phyloP scores from a whole-genome alignment of 2,888 invertebrate species.

The Pomacea canaliculata region DNA sequence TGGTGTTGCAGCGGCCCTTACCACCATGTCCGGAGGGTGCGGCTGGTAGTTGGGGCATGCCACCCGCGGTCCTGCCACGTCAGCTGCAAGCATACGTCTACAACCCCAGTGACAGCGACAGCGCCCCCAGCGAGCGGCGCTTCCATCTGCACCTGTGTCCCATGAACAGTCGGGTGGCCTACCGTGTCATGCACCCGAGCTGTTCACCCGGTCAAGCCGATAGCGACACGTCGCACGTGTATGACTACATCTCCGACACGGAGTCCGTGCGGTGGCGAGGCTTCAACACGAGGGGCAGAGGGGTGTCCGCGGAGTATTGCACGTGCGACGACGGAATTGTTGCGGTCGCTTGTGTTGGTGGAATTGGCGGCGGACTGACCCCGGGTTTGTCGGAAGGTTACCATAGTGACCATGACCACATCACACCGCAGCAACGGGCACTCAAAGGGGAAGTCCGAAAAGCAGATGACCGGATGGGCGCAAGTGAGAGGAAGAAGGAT shows the following conservation, averaged over 20 bases:
- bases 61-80: background rate
- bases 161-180: conserved; percentile 17
- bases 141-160: conserved; percentile 24
- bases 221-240: conserved; percentile 15
- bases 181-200: conserved; percentile 12
- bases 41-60: background rate
- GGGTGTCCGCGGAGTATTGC: background rate
- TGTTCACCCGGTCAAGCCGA: background rate
- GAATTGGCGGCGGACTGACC: background rate
- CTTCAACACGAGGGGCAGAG: background rate
- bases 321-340: conserved; percentile 11
- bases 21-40: conserved; percentile 21
- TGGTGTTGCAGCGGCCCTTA: conserved; percentile 10
- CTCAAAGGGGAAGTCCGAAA: conserved; percentile 3
- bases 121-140: background rate
- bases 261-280: conserved; percentile 17
- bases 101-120: conserved; percentile 17
- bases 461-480: background rate
- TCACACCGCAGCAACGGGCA: too few species aligned
- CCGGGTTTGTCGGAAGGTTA: conserved; percentile 22
- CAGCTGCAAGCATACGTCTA: conserved; percentile 23
- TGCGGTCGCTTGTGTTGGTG: background rate
- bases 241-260: conserved; percentile 25
- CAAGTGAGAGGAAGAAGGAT: too few species aligned
- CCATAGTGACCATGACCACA: conserved; percentile 21